A percentile compares a stretch with the other conserved stretches of the same genome.
These are phyloP conservation scores for Plutomurus gul DNA, from an alignment of 1,140 invertebrate genomes.

Conservation along the genomic window DNA sequence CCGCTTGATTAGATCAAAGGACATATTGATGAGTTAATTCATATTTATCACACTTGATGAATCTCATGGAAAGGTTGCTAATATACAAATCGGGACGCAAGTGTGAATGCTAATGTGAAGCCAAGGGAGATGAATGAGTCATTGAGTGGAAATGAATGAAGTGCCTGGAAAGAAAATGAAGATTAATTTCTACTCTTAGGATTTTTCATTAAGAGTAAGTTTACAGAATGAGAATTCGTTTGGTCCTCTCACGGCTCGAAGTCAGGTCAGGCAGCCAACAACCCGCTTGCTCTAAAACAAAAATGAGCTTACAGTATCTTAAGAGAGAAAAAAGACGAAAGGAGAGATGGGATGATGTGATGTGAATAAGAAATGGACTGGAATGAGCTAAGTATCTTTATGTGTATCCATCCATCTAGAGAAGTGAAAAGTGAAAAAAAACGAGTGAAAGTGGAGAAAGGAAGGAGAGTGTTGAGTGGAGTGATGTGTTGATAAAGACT, in stretches of 20 bases:
- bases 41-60: neutral
- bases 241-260: neutral
- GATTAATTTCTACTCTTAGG: neutral
- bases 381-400: neutral
- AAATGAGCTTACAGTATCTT: neutral
- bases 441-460: neutral
- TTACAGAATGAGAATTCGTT: neutral
- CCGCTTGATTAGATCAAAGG: neutral
- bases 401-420: neutral
- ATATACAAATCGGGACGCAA: constrained; percentile 7
- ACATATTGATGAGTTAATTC: constrained; percentile 23
- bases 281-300: neutral
- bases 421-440: neutral
- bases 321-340: neutral
- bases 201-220: neutral
- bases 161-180: neutral
- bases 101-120: constrained; percentile 4
- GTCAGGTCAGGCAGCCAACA: neutral
- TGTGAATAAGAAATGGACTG: constrained; percentile 26
- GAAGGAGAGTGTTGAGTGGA: neutral
- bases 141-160: constrained; percentile 10
- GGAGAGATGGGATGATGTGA: constrained; percentile 7
- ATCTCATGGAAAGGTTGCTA: neutral
- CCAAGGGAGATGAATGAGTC: neutral
- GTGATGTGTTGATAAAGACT: constrained; percentile 2